These are phyloP conservation scores for Cebus imitator DNA, from an alignment of 2,113 vertebrate genomes.

Conservation along the genomic window DNA sequence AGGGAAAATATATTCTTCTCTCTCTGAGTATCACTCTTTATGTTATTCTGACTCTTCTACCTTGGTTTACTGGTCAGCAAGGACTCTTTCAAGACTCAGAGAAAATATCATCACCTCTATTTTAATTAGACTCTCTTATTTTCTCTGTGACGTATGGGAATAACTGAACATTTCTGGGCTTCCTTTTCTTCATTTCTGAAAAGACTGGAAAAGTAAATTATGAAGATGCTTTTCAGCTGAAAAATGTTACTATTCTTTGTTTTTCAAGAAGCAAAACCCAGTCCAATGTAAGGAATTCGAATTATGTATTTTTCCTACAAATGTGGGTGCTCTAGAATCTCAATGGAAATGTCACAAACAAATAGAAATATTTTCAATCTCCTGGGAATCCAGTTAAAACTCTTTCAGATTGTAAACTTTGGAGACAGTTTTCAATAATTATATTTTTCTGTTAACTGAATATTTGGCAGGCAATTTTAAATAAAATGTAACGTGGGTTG, in stretches of 20 bases:
- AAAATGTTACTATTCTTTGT: constrained; percentile 9
- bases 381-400: constrained; percentile 17
- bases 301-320: constrained; percentile 21
- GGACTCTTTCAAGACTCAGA: background rate
- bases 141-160: background rate
- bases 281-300: constrained; percentile 25
- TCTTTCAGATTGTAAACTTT: background rate
- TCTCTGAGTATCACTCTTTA: background rate
- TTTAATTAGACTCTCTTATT: background rate
- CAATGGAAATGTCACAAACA: constrained; percentile 52
- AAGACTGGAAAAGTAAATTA: background rate
- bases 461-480: constrained; percentile 50
- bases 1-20: background rate
- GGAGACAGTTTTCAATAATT: constrained; percentile 5
- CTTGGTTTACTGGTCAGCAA: background rate
- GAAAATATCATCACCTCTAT: background rate
- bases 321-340: constrained; percentile 32
- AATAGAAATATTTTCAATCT: constrained; percentile 50
- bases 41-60: background rate
- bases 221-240: background rate
- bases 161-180: background rate
- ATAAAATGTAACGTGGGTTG: background rate
- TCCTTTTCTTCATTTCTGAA: background rate
- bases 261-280: constrained; percentile 16
- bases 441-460: constrained; percentile 25